Evolutionary conservation across 2,797 vertebrate genomes (phyloP), one percentile per base, ranked within the genome.

Genomic region (Parauchenoglanis punctatus): DNA sequence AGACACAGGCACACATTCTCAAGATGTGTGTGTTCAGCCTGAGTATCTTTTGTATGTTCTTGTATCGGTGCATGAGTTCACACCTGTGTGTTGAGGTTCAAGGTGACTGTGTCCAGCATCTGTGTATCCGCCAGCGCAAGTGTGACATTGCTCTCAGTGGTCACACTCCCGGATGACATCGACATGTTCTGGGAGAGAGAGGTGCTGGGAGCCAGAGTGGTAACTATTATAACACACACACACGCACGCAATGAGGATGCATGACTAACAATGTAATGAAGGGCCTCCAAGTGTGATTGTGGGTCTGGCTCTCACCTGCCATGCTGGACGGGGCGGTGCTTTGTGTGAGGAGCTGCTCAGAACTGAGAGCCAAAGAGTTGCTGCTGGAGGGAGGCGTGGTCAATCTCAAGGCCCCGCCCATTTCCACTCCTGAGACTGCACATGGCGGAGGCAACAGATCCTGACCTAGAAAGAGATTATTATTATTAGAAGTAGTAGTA

Each of bases 111-210:
- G 83, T 99, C 98, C 91, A 99, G 94, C 96, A 99, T 97, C 91
- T 99, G 98, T 75, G 97, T 96, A 89, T 99, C 99, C 4, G 98
- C 95, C 92, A 99, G 94, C 0, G 98, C 99, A 68, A 99, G 95
- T 0, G 99, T 99, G 77, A 99, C 97, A 3, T 96, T 99, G 87
- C 96, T 97, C 59, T 99, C 99, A 20, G 94, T 96, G 89, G 94
- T 96, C 85, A 98, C 92, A 1, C 95, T 96, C 12, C 97, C 96
- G 0, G 97, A 96, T 44, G 98, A 98, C 98, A 99, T 98, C 85
- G 98, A 97, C 84, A 99, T 94, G 91, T 96, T 97, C 94, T 98
- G 97, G 23, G 98, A 96, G 49, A 97, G 91, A 0, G 97, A 95
- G 77, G 97, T 92, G 89, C 96, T 89, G 1, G 96, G 91, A 76